A percentile compares a stretch with the other conserved stretches of the same genome.
These are phyloP conservation scores for Camponotus pennsylvanicus DNA, from an alignment of 1,140 invertebrate species.

Conservation along the genomic window DNA sequence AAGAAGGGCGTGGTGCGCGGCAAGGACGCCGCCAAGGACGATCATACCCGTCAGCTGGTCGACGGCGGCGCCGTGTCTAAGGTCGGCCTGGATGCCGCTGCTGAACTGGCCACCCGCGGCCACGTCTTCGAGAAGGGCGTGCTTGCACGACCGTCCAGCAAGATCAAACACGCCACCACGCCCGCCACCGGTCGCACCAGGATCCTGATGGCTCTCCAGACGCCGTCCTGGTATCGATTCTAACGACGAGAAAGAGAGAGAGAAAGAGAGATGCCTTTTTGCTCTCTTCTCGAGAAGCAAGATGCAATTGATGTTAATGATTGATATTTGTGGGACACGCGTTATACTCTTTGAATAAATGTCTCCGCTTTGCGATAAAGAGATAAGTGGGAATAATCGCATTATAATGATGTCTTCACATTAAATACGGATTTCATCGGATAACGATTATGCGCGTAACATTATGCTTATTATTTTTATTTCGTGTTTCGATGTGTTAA, in stretches of 20 bases:
- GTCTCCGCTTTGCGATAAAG: neutral
- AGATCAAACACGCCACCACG: slow-evolving; percentile 75
- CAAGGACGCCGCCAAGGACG: slow-evolving; percentile 80
- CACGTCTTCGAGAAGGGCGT: slow-evolving; percentile 84
- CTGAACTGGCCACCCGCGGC: slow-evolving; percentile 81
- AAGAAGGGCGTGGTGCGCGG: slow-evolving; percentile 81
- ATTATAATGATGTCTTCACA: neutral
- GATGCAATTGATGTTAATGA: neutral
- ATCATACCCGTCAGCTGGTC: slow-evolving; percentile 82
- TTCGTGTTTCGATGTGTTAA: neutral
- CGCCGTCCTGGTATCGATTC: slow-evolving; percentile 85
- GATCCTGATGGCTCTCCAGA: slow-evolving; percentile 83
- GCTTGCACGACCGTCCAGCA: slow-evolving; percentile 77
- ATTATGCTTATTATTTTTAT: neutral
- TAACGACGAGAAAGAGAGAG: slow-evolving; percentile 64
- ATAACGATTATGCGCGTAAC: neutral
- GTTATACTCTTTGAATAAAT: neutral
- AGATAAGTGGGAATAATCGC: slow-evolving; percentile 10
- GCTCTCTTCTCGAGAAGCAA: neutral
- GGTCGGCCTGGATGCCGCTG: slow-evolving; percentile 81
- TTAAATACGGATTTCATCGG: neutral
- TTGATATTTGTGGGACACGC: neutral
- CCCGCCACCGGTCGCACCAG: slow-evolving; percentile 82
- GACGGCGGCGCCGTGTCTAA: slow-evolving; percentile 82
- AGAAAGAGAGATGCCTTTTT: neutral